These are phyloP conservation scores for Drosophila flavopinicola DNA, from an alignment of 2,888 invertebrate genomes.

Conservation along the genomic window DNA sequence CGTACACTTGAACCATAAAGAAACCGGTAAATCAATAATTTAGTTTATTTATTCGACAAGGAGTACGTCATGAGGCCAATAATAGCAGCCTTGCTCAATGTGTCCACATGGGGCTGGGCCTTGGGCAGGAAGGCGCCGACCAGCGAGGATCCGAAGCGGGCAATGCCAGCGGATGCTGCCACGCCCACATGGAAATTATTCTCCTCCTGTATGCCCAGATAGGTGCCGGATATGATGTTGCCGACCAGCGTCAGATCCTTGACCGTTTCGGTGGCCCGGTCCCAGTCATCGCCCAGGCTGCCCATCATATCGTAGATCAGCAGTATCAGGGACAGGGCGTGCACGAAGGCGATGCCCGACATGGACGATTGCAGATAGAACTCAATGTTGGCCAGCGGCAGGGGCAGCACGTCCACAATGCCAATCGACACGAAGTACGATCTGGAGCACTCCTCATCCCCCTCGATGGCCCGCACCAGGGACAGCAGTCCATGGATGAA, in stretches of 20 bases:
- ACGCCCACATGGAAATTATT: slow-evolving; percentile 52
- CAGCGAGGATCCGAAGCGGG: slow-evolving; percentile 12
- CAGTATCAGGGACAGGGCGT: slow-evolving; percentile 66
- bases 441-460: slow-evolving; percentile 15
- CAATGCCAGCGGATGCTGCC: slow-evolving; percentile 46
- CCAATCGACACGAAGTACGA: slow-evolving; percentile 43
- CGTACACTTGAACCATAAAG: too few relatives aligned
- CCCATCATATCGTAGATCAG: slow-evolving; percentile 65
- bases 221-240: slow-evolving; percentile 65
- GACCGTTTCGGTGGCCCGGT: slow-evolving; percentile 47
- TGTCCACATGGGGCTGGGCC: slow-evolving; percentile 2
- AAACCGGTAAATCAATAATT: background rate
- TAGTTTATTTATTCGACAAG: slow-evolving; percentile 11
- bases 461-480: slow-evolving; percentile 31
- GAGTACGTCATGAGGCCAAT: slow-evolving; percentile 37
- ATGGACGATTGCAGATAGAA: slow-evolving; percentile 57
- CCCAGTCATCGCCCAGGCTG: slow-evolving; percentile 54
- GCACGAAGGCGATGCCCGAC: slow-evolving; percentile 59
- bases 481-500: slow-evolving; percentile 66
- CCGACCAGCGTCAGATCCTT: slow-evolving; percentile 67
- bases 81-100: slow-evolving; percentile 26
- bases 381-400: slow-evolving; percentile 75
- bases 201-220: slow-evolving; percentile 54
- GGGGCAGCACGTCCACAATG: slow-evolving; percentile 61
- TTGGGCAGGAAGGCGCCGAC: background rate